A percentile compares a stretch with the other conserved stretches of the same genome.
phyloP scores from a whole-genome alignment of 2,113 vertebrate genomes.

The Loxodonta africana region DNA sequence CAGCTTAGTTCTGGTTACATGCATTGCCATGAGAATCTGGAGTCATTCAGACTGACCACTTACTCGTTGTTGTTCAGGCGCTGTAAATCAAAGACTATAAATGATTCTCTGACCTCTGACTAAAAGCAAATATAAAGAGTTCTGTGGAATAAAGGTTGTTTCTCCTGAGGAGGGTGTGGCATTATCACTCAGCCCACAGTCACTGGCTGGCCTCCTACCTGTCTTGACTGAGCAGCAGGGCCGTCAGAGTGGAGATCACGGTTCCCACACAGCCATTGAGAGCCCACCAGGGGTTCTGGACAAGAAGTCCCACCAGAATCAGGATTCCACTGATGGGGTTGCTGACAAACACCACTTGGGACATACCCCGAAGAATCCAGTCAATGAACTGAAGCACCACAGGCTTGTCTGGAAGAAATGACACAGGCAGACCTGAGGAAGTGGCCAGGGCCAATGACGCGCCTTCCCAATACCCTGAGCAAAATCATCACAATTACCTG shows the following conservation, averaged over 20 bases:
- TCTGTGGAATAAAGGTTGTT: slow-evolving; percentile 61
- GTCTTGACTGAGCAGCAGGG: slow-evolving; percentile 94
- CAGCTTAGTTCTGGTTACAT: background rate
- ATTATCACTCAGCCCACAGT: background rate
- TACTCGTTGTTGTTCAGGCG: background rate
- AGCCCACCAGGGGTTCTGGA: slow-evolving; percentile 97
- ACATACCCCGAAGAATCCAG: slow-evolving; percentile 95
- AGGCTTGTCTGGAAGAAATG: slow-evolving; percentile 91
- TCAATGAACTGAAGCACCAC: slow-evolving; percentile 92
- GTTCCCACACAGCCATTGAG: slow-evolving; percentile 94
- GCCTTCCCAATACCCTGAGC: background rate
- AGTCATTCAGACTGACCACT: background rate
- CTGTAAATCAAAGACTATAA: background rate
- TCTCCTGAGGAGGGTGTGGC: background rate
- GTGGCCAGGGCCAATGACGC: accelerated
- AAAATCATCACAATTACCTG: background rate
- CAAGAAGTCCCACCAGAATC: slow-evolving; percentile 92
- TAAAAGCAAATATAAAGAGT: slow-evolving; percentile 53
- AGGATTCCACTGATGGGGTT: slow-evolving; percentile 96
- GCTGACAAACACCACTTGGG: slow-evolving; percentile 98
- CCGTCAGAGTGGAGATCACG: slow-evolving; percentile 93
- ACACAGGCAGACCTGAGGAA: background rate
- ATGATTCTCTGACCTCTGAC: slow-evolving; percentile 20
- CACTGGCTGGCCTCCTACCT: slow-evolving; percentile 87
- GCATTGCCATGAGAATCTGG: background rate